phyloP scores from a whole-genome alignment of 2,113 vertebrate genomes.

The Anhinga rufa region DNA sequence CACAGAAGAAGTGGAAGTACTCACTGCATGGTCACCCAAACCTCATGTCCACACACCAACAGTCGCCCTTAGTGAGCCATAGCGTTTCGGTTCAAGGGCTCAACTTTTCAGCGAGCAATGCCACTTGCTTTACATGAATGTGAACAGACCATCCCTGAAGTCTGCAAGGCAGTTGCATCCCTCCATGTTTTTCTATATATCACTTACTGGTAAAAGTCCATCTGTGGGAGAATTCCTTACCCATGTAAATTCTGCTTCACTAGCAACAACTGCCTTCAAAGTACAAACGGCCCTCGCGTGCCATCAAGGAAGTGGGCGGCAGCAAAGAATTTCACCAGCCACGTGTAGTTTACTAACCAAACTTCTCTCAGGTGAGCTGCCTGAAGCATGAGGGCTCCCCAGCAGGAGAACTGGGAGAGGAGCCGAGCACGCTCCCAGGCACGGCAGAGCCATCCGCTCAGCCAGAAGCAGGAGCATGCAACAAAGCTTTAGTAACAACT shows the following conservation, averaged over 20 bases:
- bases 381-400: not conserved
- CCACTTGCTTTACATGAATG: not conserved
- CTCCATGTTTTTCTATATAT: not conserved
- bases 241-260: not conserved
- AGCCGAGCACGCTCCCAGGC: not conserved
- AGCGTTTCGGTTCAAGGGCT: not conserved
- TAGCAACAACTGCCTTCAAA: not conserved
- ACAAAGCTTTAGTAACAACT: not conserved
- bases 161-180: not conserved
- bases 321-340: not conserved
- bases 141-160: not conserved
- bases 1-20: not conserved
- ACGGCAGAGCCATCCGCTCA: not conserved
- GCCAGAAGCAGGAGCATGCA: not conserved
- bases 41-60: not conserved
- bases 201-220: not conserved
- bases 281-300: rapidly evolving
- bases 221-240: not conserved
- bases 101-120: not conserved
- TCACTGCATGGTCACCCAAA: not conserved
- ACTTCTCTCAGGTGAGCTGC: not conserved
- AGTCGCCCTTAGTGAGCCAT: not conserved
- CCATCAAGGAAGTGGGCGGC: not conserved
- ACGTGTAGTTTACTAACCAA: not conserved
- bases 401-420: not conserved